Percentiles rank a stretch among this genome's conserved stretches.
Conservation (phyloP, 2,113 vertebrate genomes). For the Muntiacus muntjak region DNA sequence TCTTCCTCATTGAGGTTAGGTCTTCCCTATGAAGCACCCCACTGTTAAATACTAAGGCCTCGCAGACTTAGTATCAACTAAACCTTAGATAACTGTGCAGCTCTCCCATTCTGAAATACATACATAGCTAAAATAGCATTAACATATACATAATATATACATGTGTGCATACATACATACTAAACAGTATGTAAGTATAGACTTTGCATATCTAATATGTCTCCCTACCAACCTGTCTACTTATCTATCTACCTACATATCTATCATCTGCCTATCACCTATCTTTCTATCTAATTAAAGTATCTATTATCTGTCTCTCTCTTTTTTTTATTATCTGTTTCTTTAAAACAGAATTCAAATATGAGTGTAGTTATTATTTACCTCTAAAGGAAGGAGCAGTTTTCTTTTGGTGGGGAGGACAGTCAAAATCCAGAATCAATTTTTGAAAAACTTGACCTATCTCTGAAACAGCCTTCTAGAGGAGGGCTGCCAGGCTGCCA, state of each 20-base stretch:
- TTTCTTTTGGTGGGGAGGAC: not conserved
- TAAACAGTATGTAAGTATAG: not conserved
- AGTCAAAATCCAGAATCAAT: not conserved
- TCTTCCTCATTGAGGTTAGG: not conserved
- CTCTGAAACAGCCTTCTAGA: not conserved
- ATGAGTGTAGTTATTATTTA: not conserved
- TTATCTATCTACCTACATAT: not conserved
- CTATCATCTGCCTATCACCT: not conserved
- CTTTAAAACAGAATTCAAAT: not conserved
- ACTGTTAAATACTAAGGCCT: not conserved
- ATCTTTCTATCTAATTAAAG: not conserved
- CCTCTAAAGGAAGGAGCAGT: not conserved
- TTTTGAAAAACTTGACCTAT: not conserved
- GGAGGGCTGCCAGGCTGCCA: not conserved
- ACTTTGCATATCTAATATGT: not conserved
- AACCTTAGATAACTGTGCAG: not conserved
- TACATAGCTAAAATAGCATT: not conserved
- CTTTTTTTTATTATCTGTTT: not conserved
- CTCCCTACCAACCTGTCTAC: not conserved
- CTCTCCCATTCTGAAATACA: not conserved
- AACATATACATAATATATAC: not conserved
- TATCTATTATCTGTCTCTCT: not conserved
- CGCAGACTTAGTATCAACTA: not conserved
- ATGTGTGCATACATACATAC: not conserved
- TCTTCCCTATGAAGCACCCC: not conserved